Evolutionary conservation across 2,888 invertebrate genomes (phyloP).

Genomic region (Tuberolachnus salignus): DNA sequence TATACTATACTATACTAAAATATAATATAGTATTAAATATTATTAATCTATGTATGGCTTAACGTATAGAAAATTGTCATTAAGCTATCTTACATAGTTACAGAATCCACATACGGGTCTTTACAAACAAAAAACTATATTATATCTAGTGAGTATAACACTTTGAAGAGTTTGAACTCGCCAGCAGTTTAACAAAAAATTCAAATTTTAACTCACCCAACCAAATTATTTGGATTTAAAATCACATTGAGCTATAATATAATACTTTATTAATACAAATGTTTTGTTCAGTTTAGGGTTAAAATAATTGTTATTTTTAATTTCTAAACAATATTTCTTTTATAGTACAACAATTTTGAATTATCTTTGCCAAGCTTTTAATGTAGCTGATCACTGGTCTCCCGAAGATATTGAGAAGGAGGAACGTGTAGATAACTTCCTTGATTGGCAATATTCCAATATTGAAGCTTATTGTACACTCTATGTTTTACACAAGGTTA

Average conservation of each 20-base stretch:
- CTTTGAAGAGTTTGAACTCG: no score
- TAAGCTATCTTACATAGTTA: no score
- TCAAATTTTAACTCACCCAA: no score
- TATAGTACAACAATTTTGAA: conserved; percentile 66
- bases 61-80: no score
- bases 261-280: neutral
- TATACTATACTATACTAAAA: no score
- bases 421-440: conserved; percentile 65
- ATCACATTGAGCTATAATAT: no score
- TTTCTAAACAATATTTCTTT: conserved; percentile 23
- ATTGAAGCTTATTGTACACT: conserved; percentile 63
- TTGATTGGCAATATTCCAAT: conserved; percentile 67
- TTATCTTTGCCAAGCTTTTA: conserved; percentile 63
- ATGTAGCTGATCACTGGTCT: conserved; percentile 66
- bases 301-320: neutral
- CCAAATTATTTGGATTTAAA: neutral
- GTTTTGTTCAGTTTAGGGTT: neutral
- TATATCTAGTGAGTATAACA: no score
- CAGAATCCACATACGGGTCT: no score
- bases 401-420: conserved; percentile 63
- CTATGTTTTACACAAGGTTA: conserved; percentile 64
- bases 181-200: no score
- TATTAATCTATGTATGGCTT: no score
- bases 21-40: no score
- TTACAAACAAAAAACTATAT: no score